Base-by-base conservation (phyloP, 2,113 vertebrate genomes). In the Thomomys bottae region DNA sequence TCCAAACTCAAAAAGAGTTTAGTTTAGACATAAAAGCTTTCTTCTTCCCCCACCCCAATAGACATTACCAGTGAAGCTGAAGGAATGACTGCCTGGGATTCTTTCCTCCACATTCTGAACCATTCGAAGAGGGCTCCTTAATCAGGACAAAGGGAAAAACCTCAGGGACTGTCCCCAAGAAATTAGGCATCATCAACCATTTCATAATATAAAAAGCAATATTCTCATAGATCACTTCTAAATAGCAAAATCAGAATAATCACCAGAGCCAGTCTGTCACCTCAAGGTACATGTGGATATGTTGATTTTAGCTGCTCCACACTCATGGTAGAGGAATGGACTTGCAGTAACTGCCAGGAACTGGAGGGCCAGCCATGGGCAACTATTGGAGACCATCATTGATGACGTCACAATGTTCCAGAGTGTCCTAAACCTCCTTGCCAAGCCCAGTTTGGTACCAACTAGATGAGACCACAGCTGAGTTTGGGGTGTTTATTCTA, bases 251-350 rank as follows among this genome's bases (percentile, higher is more conserved):
- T 26, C 36, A 84, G 34, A 70, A 84, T 95, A 95, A 87, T 96
- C 87, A 96, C 96, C 96, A 96, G 95, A 97, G 94, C 96, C 96
- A 95, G 96, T 87, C 94, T 97, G 96, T 96, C 95, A 82, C 84
- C 94, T 97, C 95, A 96, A 77, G 95, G 94, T 93, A 89, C 95
- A 87, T 94, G 91, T 88, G 89, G 96, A 71, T 84, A 84, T 92
- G 90, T 81, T 85, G 93, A 64, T 92, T 95, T 95, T 87, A 91
- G 94, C 84, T 85, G 93, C 91, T 96, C 79, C 89, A 88, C 93
- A 71, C 88, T 94, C 96, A 96, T 97, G 96, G 90, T 93, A 96
- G 95, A 96, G 84, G 95, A 89, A 85, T 88, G 92, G 81, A 78
- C 89, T 94, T 93, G 84, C 32, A 59, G 78, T 59, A 40, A 72